A percentile compares a stretch with the other conserved stretches of the same genome.
Evolutionary conservation across 2,888 invertebrate genomes (phyloP).

Genomic region (Timandra comae): DNA sequence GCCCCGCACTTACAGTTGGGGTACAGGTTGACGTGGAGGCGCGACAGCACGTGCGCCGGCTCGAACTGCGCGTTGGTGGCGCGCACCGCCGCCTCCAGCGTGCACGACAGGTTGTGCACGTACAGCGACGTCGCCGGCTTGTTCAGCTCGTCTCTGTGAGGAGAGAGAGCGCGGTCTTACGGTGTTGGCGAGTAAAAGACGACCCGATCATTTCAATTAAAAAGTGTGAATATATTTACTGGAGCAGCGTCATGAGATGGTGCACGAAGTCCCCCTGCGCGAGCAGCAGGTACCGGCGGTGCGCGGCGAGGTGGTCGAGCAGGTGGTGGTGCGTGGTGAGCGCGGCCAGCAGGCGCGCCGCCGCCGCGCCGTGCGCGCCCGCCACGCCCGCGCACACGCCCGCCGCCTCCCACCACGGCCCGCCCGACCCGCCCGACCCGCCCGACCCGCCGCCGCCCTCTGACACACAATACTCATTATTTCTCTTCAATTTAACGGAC

Average conservation of each 20-base stretch:
- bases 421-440: conserved; percentile 47
- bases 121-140: conserved; percentile 91
- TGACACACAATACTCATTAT: no score
- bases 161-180: conserved; percentile 1
- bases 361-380: conserved; percentile 90
- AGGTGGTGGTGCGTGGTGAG: conserved; percentile 92
- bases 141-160: conserved; percentile 86
- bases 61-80: conserved; percentile 97
- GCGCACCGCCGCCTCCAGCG: conserved; percentile 89
- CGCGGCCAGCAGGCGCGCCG: conserved; percentile 89
- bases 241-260: conserved; percentile 92
- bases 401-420: conserved; percentile 67
- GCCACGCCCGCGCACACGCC: conserved; percentile 88
- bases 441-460: conserved; percentile 17
- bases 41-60: conserved; percentile 90
- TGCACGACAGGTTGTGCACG: conserved; percentile 90
- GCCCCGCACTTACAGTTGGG: conserved; percentile 66
- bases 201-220: no score
- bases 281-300: conserved; percentile 91
- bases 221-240: no score
- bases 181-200: no score
- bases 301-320: conserved; percentile 92
- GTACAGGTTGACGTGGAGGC: conserved; percentile 88
- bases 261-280: conserved; percentile 98
- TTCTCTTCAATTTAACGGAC: no score